Base-by-base conservation (phyloP, 64 coral and sea anemone genomes). In the Catalaphyllia jardinei region DNA sequence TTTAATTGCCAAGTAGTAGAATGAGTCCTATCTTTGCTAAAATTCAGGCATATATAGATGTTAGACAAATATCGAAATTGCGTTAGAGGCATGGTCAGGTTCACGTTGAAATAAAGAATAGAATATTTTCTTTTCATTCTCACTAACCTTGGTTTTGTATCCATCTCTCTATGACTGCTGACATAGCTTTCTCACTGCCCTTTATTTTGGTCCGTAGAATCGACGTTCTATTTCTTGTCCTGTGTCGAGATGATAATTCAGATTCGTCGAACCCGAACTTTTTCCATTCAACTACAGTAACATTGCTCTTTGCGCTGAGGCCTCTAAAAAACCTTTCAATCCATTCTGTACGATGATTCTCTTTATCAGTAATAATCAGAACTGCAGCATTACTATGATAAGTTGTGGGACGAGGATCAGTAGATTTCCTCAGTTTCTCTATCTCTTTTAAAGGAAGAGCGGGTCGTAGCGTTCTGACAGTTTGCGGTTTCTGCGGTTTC, bases 321-420 rank as follows among this genome's bases (percentile, higher is more conserved):
- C 39, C 74, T 46, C 20, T 77, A 77, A 77, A 77, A 50, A 77
- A 77, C 5, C 16, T 50, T 51, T 77, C 20, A 24, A 77, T 77
- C 39, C 17, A 39, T 24, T 10, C 20, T 19, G 74, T 10, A 49
- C 13, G 0, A 22, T 0, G 7, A 77, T 20, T 77, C 39, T 77
- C 20, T 10, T 49, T 2, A 0, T 2, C 16, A 3, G 35, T 19
- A 50, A 77, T 46, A 50, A 77, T 77, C 19, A 77, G 31, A 49
- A 77, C 74, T 8, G 74, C 74, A 22, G 0, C 74, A 77, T 38
- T 46, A 24, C 74, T 50, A 24, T 77, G 74, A 42, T 77, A 77
- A 0, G 35, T 49, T 22, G 39, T 77, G 19, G 74, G 39, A 50
- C 33, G 74, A 77, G 20, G 17, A 77, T 18, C 38, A 18, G 39